Percentiles rank a stretch among this genome's conserved stretches.
phyloP scores from a whole-genome alignment of 1,140 invertebrate species.

The Argopecten irradians region DNA sequence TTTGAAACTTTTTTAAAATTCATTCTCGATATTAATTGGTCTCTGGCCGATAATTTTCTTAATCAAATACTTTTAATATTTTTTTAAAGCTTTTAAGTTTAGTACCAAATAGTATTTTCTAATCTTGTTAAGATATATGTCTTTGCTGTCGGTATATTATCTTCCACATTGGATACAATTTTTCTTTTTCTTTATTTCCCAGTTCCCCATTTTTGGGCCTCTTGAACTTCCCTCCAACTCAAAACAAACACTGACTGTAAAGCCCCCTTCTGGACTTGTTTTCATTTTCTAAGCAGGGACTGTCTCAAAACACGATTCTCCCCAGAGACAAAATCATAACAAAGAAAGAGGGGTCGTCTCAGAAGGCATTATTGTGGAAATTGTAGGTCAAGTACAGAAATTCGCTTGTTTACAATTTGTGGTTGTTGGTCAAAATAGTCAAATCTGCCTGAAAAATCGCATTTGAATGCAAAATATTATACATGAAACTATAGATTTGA shows the following conservation, averaged over 20 bases:
- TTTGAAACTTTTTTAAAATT: too few relatives aligned
- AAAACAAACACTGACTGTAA: background rate
- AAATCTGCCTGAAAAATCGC: background rate
- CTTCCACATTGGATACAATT: too few relatives aligned
- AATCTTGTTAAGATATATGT: too few relatives aligned
- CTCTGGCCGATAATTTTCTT: too few relatives aligned
- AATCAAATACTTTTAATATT: too few relatives aligned
- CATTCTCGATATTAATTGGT: too few relatives aligned
- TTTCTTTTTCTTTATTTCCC: background rate
- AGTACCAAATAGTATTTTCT: too few relatives aligned
- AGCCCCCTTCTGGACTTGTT: background rate
- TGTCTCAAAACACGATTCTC: background rate
- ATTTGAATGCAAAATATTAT: background rate
- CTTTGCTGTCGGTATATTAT: too few relatives aligned
- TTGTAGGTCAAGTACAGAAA: background rate
- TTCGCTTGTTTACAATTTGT: background rate
- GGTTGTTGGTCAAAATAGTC: background rate
- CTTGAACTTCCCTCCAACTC: background rate
- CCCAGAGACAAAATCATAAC: background rate
- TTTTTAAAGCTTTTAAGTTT: too few relatives aligned
- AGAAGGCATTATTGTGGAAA: background rate
- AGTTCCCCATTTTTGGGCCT: background rate
- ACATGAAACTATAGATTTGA: background rate
- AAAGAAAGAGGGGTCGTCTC: conserved; percentile 15
- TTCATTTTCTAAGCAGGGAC: background rate